phyloP scores from a whole-genome alignment of 1,140 invertebrate genomes.

The Drosophila saltans region DNA sequence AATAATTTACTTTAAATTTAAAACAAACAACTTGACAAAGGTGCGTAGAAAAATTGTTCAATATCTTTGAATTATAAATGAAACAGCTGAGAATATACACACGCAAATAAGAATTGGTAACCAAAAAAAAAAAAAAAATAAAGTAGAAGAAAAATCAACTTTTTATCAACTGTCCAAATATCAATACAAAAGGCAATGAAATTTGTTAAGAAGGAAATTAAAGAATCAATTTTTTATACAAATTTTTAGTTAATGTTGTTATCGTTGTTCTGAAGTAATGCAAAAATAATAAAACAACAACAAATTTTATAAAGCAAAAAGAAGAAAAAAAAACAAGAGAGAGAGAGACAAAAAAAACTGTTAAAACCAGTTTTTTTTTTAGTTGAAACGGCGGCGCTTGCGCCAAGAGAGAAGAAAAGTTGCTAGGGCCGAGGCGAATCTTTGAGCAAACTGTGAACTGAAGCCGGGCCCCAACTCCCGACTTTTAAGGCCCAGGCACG shows the following conservation, averaged over 20 bases:
- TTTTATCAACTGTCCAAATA: constrained; percentile 46
- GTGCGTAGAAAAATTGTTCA: constrained; percentile 38
- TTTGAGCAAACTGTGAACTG: constrained; percentile 62
- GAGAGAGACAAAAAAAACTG: constrained; percentile 52
- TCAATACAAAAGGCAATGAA: constrained; percentile 32
- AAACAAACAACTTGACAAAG: constrained; percentile 28
- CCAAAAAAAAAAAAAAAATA: background rate
- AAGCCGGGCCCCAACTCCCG: constrained; percentile 47
- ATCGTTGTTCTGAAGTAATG: constrained; percentile 38
- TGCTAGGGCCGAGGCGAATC: constrained; percentile 61
- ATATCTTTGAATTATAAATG: constrained; percentile 6
- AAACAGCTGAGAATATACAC: constrained; percentile 49
- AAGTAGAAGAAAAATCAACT: background rate
- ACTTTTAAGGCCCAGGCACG: background rate
- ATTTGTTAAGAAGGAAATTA: background rate
- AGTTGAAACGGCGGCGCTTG: constrained; percentile 44
- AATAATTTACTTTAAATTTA: constrained; percentile 13
- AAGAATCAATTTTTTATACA: constrained; percentile 3
- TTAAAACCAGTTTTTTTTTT: constrained; percentile 64
- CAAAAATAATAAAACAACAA: constrained; percentile 40
- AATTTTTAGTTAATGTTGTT: background rate
- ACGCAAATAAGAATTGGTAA: constrained; percentile 34
- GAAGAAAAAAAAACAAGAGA: constrained; percentile 10
- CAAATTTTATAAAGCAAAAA: constrained; percentile 28
- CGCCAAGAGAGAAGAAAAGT: constrained; percentile 55